Evolutionary conservation across 2,888 invertebrate species (phyloP).

Genomic region (Tachystola acroxantha): DNA sequence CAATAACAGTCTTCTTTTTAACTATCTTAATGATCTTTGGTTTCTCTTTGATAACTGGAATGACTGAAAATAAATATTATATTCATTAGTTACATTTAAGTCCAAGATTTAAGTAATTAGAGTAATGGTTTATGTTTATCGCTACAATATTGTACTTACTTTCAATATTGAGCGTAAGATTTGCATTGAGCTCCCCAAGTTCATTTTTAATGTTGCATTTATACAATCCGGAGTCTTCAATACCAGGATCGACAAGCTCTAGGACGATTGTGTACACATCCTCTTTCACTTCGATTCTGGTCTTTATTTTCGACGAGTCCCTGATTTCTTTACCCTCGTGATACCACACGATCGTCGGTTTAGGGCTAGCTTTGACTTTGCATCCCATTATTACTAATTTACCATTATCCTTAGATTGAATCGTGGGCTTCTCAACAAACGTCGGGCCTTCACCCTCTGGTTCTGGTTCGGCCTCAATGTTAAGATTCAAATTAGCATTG

Average conservation of each 20-base stretch:
- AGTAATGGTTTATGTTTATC: no score
- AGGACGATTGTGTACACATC: constrained; percentile 92
- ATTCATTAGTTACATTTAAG: constrained; percentile 7
- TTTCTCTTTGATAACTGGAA: constrained; percentile 95
- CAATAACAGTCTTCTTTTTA: constrained; percentile 94
- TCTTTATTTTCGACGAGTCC: constrained; percentile 89
- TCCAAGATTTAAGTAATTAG: no score
- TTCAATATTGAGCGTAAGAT: constrained; percentile 98
- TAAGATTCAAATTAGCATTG: constrained; percentile 96
- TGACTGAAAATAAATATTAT: constrained; percentile 77
- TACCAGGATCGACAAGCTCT: constrained; percentile 92
- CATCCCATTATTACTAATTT: constrained; percentile 73
- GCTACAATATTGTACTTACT: constrained; percentile 85
- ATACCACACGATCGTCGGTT: constrained; percentile 72
- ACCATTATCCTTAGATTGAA: constrained; percentile 84
- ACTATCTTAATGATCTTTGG: constrained; percentile 94
- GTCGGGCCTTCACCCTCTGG: constrained; percentile 96
- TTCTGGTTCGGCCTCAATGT: constrained; percentile 97
- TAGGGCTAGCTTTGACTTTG: constrained; percentile 72
- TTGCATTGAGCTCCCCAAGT: constrained; percentile 97
- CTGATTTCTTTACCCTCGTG: constrained; percentile 81
- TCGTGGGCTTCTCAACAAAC: constrained; percentile 94
- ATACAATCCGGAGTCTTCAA: constrained; percentile 98
- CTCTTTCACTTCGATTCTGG: constrained; percentile 85
- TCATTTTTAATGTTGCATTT: constrained; percentile 98